phyloP scores from a whole-genome alignment of 2,888 invertebrate genomes.

The Ramazzottius varieornatus region DNA sequence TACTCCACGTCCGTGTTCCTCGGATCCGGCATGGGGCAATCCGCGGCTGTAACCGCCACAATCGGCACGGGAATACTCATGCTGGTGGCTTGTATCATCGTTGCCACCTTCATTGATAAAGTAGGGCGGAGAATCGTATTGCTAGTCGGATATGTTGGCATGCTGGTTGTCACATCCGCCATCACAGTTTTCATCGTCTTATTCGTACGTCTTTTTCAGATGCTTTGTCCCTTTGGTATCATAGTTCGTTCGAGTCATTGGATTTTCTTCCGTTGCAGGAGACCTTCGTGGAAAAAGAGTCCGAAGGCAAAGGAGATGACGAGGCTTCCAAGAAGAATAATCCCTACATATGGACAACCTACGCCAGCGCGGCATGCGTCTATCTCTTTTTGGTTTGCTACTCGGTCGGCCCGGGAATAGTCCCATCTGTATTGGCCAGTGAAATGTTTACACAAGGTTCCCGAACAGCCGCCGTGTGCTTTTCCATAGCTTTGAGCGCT shows the following conservation, averaged over 20 bases:
- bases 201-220: slow-evolving; percentile 11
- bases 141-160: slow-evolving; percentile 47
- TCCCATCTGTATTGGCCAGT: not conserved
- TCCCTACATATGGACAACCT: slow-evolving; percentile 36
- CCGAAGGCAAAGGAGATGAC: slow-evolving; percentile 5
- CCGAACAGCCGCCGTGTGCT: not conserved
- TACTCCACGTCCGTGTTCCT: slow-evolving; percentile 55
- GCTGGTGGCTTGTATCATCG: slow-evolving; percentile 55
- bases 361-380: slow-evolving; percentile 44
- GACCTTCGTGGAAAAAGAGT: not conserved
- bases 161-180: slow-evolving; percentile 41
- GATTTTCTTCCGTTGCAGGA: too few species aligned
- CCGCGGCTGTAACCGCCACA: slow-evolving; percentile 46
- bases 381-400: slow-evolving; percentile 62
- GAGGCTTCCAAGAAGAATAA: too few species aligned
- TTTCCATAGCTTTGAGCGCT: not conserved
- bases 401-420: slow-evolving; percentile 44
- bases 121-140: slow-evolving; percentile 57
- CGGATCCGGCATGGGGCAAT: slow-evolving; percentile 34
- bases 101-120: slow-evolving; percentile 47
- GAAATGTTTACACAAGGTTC: not conserved
- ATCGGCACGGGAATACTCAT: slow-evolving; percentile 59
- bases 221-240: too few species aligned
- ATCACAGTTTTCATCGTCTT: slow-evolving; percentile 32
- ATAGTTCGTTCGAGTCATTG: too few species aligned